Evolutionary conservation across 2,797 vertebrate species (phyloP).

Genomic region (Xerus rutilus): DNA sequence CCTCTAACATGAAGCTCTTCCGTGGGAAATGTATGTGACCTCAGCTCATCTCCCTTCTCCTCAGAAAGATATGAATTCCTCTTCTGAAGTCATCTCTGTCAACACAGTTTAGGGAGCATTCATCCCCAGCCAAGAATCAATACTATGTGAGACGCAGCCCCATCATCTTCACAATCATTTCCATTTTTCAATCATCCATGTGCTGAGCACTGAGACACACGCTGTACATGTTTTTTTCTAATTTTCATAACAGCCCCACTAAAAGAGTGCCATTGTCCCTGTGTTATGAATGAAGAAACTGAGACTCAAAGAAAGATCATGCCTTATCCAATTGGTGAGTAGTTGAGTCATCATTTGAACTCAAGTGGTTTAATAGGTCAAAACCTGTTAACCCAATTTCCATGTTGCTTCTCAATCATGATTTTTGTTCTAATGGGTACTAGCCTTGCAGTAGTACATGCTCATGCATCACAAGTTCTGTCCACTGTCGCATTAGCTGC

Average conservation of each 20-base stretch:
- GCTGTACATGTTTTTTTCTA: background rate
- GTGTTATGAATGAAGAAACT: background rate
- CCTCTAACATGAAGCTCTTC: background rate
- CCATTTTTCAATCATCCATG: background rate
- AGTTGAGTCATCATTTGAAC: background rate
- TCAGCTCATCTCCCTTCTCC: background rate
- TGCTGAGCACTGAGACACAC: background rate
- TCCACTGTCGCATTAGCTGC: background rate
- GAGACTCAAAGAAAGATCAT: background rate
- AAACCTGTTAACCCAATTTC: background rate
- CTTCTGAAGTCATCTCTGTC: background rate
- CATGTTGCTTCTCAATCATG: accelerated
- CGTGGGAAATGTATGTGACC: background rate
- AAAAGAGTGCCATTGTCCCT: background rate
- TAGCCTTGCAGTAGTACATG: too few species aligned
- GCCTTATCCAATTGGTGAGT: background rate
- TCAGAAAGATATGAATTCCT: slow-evolving; percentile 50
- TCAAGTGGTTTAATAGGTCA: background rate
- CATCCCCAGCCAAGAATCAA: background rate
- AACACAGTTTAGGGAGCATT: background rate
- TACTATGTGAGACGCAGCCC: background rate
- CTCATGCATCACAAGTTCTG: background rate
- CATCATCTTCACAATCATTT: background rate
- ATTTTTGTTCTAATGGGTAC: background rate
- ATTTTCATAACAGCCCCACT: background rate